Evolutionary conservation across 2,888 invertebrate genomes (phyloP), one percentile per base, ranked within the genome.

Genomic region (Polyommatus iphigenia): DNA sequence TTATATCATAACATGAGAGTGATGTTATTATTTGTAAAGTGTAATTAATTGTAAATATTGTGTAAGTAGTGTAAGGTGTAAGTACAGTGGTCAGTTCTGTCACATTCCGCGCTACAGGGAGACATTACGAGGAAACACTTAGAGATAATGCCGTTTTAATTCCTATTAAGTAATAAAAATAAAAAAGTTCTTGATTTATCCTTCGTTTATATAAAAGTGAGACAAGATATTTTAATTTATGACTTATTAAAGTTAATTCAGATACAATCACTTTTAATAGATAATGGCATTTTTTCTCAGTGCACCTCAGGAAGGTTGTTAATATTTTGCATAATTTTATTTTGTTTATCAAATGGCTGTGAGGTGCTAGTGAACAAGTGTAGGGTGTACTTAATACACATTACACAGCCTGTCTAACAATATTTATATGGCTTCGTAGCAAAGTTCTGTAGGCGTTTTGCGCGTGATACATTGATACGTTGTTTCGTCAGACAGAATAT

Each of bases 281-380:
- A 10, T 24, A 4, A 5, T 8, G n/a, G 20, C 20, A 62, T 59
- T 20, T 24, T 62, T 62, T 8, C 24, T 10, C 4, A 24, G 8
- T 24, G 24, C 4, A 46, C 46, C 46, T 46, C 46, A 3, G 24
- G 18, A 3, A 54, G 8, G 18, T 29, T 24, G 20, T 76, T 57
- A 57, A 57, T 36, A 8, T 54, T n/a, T 18, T 76, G n/a, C 29
- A 57, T 54, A 62, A 59, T 29, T 76, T 59, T 32, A 54, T 54
- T 54, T 50, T 71, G 71, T 73, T 24, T 62, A 72, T 79, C 79
- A 76, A 84, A 87, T 88, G 91, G 92, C 91, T 92, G 91, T 92
- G 92, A 91, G 86, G 85, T 85, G 81, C 84, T 85, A 85, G 20
- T 24, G 24, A 4, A 5, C 20, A 62, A 50, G 50, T 50, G 50